These are phyloP conservation scores for Tetheella fluctuosa DNA, from an alignment of 2,888 invertebrate species.

Conservation along the genomic window DNA sequence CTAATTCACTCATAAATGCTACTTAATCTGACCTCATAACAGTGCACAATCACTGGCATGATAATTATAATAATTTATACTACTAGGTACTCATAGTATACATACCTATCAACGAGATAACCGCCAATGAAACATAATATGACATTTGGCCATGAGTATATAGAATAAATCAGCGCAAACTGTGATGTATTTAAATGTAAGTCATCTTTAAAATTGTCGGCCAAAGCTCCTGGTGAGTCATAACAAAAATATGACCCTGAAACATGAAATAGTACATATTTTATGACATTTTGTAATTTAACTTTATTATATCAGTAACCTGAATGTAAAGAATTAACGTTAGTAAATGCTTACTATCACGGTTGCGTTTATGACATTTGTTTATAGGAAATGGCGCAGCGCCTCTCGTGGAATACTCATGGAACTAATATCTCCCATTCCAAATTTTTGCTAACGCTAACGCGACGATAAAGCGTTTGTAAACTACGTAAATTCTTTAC, in stretches of 20 bases:
- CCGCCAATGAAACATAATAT: constrained; percentile 98
- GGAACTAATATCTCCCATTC: no score
- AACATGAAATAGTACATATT: constrained; percentile 44
- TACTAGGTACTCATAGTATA: constrained; percentile 20
- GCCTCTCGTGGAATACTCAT: no score
- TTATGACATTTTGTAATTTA: not conserved
- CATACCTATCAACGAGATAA: constrained; percentile 94
- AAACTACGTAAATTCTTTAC: no score
- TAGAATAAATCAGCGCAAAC: constrained; percentile 94
- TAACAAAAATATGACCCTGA: constrained; percentile 98
- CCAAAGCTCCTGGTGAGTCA: constrained; percentile 97
- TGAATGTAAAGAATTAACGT: no score
- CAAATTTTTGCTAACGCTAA: no score
- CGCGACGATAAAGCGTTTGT: no score
- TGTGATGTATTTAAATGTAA: constrained; percentile 91
- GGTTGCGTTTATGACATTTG: no score
- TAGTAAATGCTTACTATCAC: no score
- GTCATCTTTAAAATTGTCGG: constrained; percentile 93
- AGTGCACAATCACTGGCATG: no score
- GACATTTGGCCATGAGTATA: constrained; percentile 99
- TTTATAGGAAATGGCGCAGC: no score
- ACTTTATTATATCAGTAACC: no score
- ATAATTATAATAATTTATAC: not conserved
- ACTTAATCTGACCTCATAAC: not conserved
- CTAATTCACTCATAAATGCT: no score